phyloP scores from a whole-genome alignment of 2,888 invertebrate species.

The Aplocera efformata region DNA sequence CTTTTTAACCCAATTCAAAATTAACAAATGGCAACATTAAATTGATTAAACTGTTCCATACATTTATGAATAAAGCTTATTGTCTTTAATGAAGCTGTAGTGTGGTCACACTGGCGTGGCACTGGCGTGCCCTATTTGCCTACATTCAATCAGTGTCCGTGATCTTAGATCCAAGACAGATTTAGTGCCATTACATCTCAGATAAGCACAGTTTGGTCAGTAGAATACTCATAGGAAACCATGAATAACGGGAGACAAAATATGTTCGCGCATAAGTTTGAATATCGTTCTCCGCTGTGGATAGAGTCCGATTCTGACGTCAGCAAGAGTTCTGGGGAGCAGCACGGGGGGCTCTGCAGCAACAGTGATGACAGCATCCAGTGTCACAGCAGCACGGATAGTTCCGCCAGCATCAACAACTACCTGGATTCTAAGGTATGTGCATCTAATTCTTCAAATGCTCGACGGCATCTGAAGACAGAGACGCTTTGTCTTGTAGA shows the following conservation, averaged over 20 bases:
- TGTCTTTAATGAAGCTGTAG: too few species aligned
- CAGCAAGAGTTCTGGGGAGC: constrained; percentile 46
- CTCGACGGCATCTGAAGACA: not conserved
- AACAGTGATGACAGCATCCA: constrained; percentile 61
- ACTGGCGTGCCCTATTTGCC: constrained; percentile 52
- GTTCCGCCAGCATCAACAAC: constrained; percentile 71
- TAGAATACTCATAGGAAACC: not conserved
- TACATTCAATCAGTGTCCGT: constrained; percentile 64
- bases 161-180: constrained; percentile 56
- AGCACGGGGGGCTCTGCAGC: constrained; percentile 36
- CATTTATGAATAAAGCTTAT: too few species aligned
- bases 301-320: constrained; percentile 71
- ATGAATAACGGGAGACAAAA: constrained; percentile 52
- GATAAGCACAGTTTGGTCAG: not conserved
- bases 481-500: not conserved
- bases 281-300: constrained; percentile 74
- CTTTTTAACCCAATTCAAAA: too few species aligned
- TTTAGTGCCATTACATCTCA: constrained; percentile 23
- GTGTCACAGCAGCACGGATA: constrained; percentile 46
- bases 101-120: constrained; percentile 38
- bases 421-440: constrained; percentile 69
- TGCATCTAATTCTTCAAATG: not conserved
- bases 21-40: too few species aligned
- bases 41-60: too few species aligned
- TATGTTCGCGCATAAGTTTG: constrained; percentile 68